Percentiles rank a stretch among this genome's conserved stretches.
Conservation (phyloP, 1,140 invertebrate species). For the Cotesia vestalis region DNA sequence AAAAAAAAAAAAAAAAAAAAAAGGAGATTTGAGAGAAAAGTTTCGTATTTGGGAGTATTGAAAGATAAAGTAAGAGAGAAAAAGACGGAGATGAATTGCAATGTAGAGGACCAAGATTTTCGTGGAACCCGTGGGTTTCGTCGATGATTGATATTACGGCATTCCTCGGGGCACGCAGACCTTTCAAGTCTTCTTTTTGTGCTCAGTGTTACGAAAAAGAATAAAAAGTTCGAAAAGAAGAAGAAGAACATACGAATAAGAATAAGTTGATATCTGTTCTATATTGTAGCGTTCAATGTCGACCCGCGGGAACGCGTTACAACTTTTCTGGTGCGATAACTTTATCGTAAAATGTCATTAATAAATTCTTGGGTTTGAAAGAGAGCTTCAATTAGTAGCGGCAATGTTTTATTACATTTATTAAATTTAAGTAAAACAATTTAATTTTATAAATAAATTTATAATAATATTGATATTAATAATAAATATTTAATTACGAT, state of each 20-base stretch:
- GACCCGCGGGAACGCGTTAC: too few species aligned
- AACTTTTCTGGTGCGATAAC: too few species aligned
- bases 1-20: not conserved
- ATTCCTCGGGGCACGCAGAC: conserved; percentile 27
- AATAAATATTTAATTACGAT: too few species aligned
- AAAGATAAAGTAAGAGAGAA: not conserved
- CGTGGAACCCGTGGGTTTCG: conserved; percentile 33
- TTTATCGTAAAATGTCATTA: too few species aligned
- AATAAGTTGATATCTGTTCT: not conserved
- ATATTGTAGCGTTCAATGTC: not conserved
- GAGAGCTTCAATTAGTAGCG: too few species aligned
- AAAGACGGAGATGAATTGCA: not conserved
- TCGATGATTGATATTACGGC: conserved; percentile 42
- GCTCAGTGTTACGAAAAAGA: not conserved
- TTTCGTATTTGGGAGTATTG: not conserved
- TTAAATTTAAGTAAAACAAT: too few species aligned
- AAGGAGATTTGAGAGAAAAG: not conserved
- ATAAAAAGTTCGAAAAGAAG: not conserved
- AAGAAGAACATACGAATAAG: not conserved
- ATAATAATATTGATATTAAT: too few species aligned
- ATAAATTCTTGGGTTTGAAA: too few species aligned
- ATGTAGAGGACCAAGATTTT: conserved; percentile 26
- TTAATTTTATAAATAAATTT: too few species aligned
- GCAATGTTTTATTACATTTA: too few species aligned
- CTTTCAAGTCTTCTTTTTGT: not conserved